These are phyloP conservation scores for Megaustenia siamemsis DNA, from an alignment of 2,888 invertebrate genomes.

Conservation along the genomic window DNA sequence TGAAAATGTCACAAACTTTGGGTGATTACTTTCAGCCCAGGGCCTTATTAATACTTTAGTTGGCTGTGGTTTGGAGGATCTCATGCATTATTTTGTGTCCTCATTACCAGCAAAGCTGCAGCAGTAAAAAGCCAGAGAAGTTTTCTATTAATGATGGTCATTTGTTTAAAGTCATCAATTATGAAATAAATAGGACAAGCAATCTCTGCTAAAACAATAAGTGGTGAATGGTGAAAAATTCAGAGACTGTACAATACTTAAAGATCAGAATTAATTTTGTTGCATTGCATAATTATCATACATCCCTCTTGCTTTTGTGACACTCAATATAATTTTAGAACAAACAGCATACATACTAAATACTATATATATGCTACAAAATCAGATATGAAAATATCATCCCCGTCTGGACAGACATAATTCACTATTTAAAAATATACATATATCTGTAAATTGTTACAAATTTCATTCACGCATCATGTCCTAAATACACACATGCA, in stretches of 20 bases:
- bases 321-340: not conserved
- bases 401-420: not conserved
- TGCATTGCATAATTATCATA: conserved; percentile 19
- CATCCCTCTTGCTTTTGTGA: not conserved
- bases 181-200: too few species aligned
- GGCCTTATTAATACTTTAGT: too few species aligned
- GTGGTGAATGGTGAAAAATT: not conserved
- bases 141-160: too few species aligned
- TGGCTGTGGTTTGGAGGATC: too few species aligned
- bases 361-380: not conserved
- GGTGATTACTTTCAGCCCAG: too few species aligned
- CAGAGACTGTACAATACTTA: not conserved
- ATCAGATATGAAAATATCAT: not conserved
- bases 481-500: not conserved
- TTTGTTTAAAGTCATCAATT: too few species aligned
- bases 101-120: too few species aligned
- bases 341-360: not conserved
- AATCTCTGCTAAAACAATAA: not conserved
- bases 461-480: not conserved
- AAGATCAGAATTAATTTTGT: not conserved
- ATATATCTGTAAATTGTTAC: not conserved
- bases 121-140: too few species aligned
- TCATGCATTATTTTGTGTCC: too few species aligned
- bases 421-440: not conserved
- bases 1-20: too few species aligned